Conservation (phyloP, 2,888 invertebrate species). For the Halictus quadricinctus region DNA sequence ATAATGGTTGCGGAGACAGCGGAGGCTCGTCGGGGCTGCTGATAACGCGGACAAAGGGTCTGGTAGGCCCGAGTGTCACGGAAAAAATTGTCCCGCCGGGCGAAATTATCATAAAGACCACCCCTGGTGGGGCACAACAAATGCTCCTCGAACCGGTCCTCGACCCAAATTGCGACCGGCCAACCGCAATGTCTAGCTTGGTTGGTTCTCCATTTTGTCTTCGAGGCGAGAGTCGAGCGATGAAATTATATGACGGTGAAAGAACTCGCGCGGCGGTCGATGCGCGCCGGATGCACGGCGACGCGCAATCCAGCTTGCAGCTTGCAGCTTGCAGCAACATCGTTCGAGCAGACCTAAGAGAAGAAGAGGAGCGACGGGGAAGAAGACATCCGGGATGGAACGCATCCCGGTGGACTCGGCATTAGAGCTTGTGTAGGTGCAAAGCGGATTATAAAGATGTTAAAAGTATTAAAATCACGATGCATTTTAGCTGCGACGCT, state of each 20-base stretch:
- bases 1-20: not conserved
- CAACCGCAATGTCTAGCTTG: not conserved
- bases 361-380: not conserved
- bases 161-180: slow-evolving; percentile 56
- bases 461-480: slow-evolving; percentile 81
- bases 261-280: slow-evolving; percentile 40
- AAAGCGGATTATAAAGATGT: slow-evolving; percentile 80
- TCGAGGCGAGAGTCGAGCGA: slow-evolving; percentile 51
- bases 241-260: slow-evolving; percentile 59
- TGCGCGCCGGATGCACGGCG: slow-evolving; percentile 29
- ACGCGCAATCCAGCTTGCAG: slow-evolving; percentile 16
- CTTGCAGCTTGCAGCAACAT: not conserved
- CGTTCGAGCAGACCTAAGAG: not conserved
- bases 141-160: slow-evolving; percentile 51
- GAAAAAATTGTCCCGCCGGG: slow-evolving; percentile 26
- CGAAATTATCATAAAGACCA: slow-evolving; percentile 55
- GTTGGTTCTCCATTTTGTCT: slow-evolving; percentile 5
- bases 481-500: slow-evolving; percentile 73
- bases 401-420: slow-evolving; percentile 19
- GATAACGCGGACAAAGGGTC: slow-evolving; percentile 49
- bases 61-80: not conserved
- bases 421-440: slow-evolving; percentile 62
- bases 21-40: not conserved
- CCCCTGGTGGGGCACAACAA: slow-evolving; percentile 4
- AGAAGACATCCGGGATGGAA: slow-evolving; percentile 15